phyloP scores from a whole-genome alignment of 2,888 invertebrate species.

The Drosophila conformis region DNA sequence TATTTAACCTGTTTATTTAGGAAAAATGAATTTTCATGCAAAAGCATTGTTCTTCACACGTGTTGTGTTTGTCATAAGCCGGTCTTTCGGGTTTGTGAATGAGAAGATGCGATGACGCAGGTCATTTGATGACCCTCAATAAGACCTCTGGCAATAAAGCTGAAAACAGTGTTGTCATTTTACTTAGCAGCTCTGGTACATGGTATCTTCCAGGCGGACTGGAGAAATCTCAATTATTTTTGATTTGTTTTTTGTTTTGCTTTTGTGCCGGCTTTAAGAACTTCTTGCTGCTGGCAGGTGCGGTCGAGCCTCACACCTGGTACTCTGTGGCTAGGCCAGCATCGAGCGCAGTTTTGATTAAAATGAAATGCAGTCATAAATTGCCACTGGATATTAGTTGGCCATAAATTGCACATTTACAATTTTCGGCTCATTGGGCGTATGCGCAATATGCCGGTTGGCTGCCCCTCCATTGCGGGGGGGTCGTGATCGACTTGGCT shows the following conservation, averaged over 20 bases:
- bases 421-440: constrained; percentile 55
- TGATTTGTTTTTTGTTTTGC: constrained; percentile 1
- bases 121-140: neutral
- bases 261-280: neutral
- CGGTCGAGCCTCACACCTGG: constrained; percentile 11
- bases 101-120: neutral
- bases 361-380: constrained; percentile 55
- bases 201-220: neutral
- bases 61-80: neutral
- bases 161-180: neutral
- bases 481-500: constrained; percentile 49
- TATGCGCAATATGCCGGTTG: constrained; percentile 58
- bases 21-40: no score
- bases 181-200: neutral
- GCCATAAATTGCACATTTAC: constrained; percentile 54
- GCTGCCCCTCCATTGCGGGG: constrained; percentile 27
- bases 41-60: no score
- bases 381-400: constrained; percentile 60
- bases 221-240: neutral
- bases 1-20: neutral
- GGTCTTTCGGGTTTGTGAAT: neutral
- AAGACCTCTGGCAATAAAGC: neutral
- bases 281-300: constrained; percentile 31
- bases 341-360: constrained; percentile 22
- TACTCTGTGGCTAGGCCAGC: neutral